phyloP scores from a whole-genome alignment of 2,797 vertebrate genomes.

The Eulemur mongoz region DNA sequence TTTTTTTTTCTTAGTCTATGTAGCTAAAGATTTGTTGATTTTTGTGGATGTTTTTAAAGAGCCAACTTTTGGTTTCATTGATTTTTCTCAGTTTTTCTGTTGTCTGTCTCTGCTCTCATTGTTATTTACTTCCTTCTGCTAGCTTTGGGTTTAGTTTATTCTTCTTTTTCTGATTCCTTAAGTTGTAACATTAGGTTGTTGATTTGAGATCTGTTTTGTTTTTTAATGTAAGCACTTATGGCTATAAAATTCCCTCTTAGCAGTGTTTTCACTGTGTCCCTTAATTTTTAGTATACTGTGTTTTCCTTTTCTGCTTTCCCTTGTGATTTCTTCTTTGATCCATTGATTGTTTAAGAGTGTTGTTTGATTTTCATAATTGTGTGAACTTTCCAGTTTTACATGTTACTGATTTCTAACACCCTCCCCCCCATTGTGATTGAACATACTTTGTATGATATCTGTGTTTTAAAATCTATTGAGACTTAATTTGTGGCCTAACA shows the following conservation, averaged over 20 bases:
- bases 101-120: too few species aligned
- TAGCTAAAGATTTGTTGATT: neutral
- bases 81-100: neutral
- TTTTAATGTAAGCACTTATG: neutral
- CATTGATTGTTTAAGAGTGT: neutral
- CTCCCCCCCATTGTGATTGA: neutral
- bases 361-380: neutral
- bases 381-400: neutral
- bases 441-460: neutral
- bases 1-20: too few species aligned
- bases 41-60: neutral
- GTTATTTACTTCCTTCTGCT: too few species aligned
- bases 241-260: neutral
- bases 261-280: neutral
- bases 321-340: neutral
- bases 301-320: neutral
- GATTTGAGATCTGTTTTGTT: neutral
- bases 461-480: neutral
- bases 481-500: neutral
- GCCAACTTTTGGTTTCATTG: neutral
- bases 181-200: neutral
- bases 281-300: neutral
- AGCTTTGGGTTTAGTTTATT: too few species aligned
- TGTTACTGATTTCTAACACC: neutral
- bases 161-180: too few species aligned